Base-by-base conservation (phyloP, 2,888 invertebrate genomes). In the Calameuta pallipes region DNA sequence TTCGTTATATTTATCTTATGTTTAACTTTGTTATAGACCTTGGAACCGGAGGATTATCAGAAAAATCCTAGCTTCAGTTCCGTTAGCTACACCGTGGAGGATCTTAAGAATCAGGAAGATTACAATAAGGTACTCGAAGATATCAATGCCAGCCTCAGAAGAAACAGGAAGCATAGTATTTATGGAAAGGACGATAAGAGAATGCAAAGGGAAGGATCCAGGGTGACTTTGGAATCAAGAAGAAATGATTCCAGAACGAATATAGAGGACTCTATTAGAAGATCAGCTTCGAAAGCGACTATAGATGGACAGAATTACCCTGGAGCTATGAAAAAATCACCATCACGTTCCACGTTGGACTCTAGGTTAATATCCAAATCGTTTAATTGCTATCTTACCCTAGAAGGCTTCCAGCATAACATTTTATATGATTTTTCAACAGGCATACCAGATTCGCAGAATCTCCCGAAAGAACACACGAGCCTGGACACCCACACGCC, bases 41-140 rank as follows among this genome's bases (percentile, higher is more conserved):
- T 71, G n/a, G 85, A 84, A 73, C 78, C 81, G n/a, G 82, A 79
- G n/a, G 82, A 82, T 73, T 78, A 81, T 68, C 80, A 80, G 75
- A 75, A 78, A 74, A 83, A 79, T 76, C 78, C 81, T 1, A 74
- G 78, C 33, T 78, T 73, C 33, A 73, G 71, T 34, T 71, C 71
- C 9, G 71, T 12, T 31, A 78, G 75, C 73, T 76, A 68, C 73
- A 33, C 33, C 34, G n/a, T 83, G 37, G 85, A 85, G n/a, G 86
- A 86, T 1, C 36, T 80, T 0, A 83, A 83, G n/a, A 80, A 83
- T 35, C 84, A 86, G 75, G 88, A 88, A 15, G 84, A 89, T 76
- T 89, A 89, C 78, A 84, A 87, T 75, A 85, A 83, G 12, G 88
- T 83, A 1, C 78, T 89, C n/a, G 86, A 89, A 76, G 88, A 85